These are phyloP conservation scores for Calliphora vicina DNA, from an alignment of 1,140 invertebrate species.

Conservation along the genomic window DNA sequence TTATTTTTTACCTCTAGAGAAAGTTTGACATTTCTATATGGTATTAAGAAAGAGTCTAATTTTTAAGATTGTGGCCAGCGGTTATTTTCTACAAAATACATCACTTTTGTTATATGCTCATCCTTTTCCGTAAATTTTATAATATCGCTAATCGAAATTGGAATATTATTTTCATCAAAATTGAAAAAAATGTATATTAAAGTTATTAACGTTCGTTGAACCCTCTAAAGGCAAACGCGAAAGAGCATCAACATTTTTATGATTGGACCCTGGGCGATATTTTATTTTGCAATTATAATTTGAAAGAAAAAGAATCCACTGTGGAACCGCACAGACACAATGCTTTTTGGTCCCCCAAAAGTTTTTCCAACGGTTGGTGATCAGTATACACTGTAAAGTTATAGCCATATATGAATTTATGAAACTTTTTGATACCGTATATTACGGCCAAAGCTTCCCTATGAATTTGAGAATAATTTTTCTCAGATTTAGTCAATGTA, in stretches of 20 bases:
- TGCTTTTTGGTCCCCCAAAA: slow-evolving; percentile 41
- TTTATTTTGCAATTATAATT: slow-evolving; percentile 59
- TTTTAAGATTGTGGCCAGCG: not conserved
- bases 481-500: slow-evolving; percentile 39
- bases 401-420: slow-evolving; percentile 39
- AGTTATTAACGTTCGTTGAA: not conserved
- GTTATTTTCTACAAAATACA: not conserved
- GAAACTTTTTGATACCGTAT: slow-evolving; percentile 42
- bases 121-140: not conserved
- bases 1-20: not conserved
- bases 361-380: slow-evolving; percentile 33
- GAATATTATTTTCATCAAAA: not conserved
- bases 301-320: slow-evolving; percentile 58
- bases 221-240: slow-evolving; percentile 31
- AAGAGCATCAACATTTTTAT: slow-evolving; percentile 41
- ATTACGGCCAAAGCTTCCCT: slow-evolving; percentile 40
- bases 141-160: not conserved
- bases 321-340: slow-evolving; percentile 58
- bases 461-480: slow-evolving; percentile 45
- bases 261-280: slow-evolving; percentile 48
- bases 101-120: not conserved
- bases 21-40: slow-evolving; percentile 15
- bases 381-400: slow-evolving; percentile 39
- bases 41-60: not conserved
- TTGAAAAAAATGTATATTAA: not conserved